These are phyloP conservation scores for Gobio gobio DNA, from an alignment of 2,113 vertebrate genomes.

Conservation along the genomic window DNA sequence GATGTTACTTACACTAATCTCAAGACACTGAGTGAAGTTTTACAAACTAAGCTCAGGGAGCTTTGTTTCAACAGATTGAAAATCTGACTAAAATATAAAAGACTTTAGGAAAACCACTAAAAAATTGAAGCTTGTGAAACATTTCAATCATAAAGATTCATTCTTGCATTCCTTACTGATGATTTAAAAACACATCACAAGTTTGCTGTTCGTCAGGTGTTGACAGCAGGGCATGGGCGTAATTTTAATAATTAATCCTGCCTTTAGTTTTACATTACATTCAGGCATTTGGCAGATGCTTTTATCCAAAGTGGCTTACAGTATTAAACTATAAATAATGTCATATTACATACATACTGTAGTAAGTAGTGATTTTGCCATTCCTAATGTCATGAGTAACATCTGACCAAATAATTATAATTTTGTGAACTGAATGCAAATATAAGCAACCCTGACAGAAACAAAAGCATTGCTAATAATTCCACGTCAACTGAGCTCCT, in stretches of 20 bases:
- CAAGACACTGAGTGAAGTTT: not conserved
- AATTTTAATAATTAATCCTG: too few species aligned
- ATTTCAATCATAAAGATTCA: not conserved
- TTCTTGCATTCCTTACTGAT: not conserved
- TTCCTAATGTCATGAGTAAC: not conserved
- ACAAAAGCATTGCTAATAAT: not conserved
- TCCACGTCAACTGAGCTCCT: not conserved
- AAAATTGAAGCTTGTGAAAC: not conserved
- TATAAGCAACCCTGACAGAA: not conserved
- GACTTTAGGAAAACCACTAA: not conserved
- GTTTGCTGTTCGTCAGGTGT: not conserved
- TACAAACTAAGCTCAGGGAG: not conserved
- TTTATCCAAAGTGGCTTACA: not conserved
- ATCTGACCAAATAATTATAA: not conserved
- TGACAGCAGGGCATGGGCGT: not conserved
- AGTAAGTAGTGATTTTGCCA: not conserved
- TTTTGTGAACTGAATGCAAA: not conserved
- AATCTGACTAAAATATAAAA: not conserved
- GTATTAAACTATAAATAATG: not conserved
- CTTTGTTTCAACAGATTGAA: not conserved
- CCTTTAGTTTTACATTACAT: too few species aligned
- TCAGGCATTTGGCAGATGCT: not conserved
- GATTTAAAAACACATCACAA: not conserved
- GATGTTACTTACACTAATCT: not conserved
- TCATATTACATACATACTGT: not conserved